These are phyloP conservation scores for Agapostemon virescens DNA, from an alignment of 2,888 invertebrate genomes.

Conservation along the genomic window DNA sequence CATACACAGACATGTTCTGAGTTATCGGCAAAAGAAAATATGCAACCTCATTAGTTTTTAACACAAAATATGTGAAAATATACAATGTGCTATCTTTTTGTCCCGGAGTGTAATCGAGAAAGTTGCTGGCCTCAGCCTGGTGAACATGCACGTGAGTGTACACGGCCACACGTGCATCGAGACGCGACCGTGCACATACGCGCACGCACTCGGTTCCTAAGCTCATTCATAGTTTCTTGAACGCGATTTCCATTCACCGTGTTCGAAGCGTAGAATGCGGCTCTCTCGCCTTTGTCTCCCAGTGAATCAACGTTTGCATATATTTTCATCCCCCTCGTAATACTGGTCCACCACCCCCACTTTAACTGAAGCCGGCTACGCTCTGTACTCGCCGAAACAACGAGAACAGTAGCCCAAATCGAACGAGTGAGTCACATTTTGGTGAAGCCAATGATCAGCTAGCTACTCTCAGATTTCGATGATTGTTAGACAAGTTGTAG, in stretches of 20 bases:
- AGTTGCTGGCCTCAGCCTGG: neutral
- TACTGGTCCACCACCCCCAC: constrained; percentile 14
- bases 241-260: constrained; percentile 59
- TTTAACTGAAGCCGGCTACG: neutral
- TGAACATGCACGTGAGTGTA: constrained; percentile 4
- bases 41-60: too few species aligned
- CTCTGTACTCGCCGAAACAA: neutral
- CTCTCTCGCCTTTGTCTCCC: constrained; percentile 36
- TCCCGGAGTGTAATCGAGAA: constrained; percentile 35
- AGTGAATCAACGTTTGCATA: constrained; percentile 51
- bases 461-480: too few species aligned
- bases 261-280: constrained; percentile 51
- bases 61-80: too few species aligned
- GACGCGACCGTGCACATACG: constrained; percentile 20
- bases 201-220: constrained; percentile 55
- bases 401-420: neutral
- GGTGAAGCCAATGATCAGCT: too few species aligned
- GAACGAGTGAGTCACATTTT: neutral
- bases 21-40: too few species aligned
- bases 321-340: constrained; percentile 10
- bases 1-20: too few species aligned
- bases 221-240: constrained; percentile 72
- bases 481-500: too few species aligned
- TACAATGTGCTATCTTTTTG: too few species aligned
- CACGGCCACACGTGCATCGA: neutral